Base-by-base conservation (phyloP, 2,113 vertebrate species). In the Nicator chloris region DNA sequence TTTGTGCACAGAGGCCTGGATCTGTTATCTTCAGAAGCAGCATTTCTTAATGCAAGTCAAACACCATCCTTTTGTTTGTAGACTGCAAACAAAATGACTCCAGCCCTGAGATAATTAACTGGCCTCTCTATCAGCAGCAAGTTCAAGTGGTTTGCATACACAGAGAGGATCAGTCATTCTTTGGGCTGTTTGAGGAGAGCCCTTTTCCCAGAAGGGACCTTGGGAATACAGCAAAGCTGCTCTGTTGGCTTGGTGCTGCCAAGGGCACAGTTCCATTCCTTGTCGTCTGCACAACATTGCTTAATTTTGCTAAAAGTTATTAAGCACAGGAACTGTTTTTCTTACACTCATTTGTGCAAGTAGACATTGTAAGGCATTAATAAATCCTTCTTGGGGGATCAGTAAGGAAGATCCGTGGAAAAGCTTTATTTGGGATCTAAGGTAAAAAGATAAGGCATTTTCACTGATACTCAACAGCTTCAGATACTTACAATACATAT, bases 41-140 rank as follows among this genome's bases (percentile, higher is more conserved):
- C 76, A 37, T 66, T 90, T 86, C 82, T 50, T 92, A 77, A 94
- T 53, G 60, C 0, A 6, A 95, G 88, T 91, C 68, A 90, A 95
- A 93, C 90, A 83, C 44, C 40, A 37, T 59, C 63, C 54, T 54
- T 96, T 80, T 95, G 93, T 95, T 97, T 96, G 94, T 78, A 92
- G 93, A 88, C 84, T 81, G 95, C 90, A 95, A 97, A 97, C 80
- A 94, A 79, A 96, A 92, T 37, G 2, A 93, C 95, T 94, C 86
- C 90, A 93, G 77, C 45, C 47, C 61, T 35, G 77, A 80, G 65
- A 90, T 95, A 94, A 97, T 97, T 96, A 91, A 89, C 91, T 95
- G 75, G 60, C 54, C 82, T 93, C 88, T 88, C 83, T 40, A 66
- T 84, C 81, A 54, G 21, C 82, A 92, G 61, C 73, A 56, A 65